A percentile compares a stretch with the other conserved stretches of the same genome.
Conservation (phyloP, 2,888 invertebrate genomes). For the Malthinus flaveolus region DNA sequence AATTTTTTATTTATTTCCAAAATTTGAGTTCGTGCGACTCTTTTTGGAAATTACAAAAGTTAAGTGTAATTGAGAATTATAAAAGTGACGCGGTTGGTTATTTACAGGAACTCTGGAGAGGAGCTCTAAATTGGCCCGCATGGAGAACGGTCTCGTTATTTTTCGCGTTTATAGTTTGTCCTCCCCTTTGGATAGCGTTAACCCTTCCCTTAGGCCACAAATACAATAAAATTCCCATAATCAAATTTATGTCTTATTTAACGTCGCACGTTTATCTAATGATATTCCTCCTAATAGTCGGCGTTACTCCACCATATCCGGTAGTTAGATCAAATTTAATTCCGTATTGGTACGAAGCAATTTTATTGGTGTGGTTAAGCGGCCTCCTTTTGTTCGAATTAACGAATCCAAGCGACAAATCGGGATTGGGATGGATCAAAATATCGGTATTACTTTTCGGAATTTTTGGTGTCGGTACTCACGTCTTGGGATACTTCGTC, state of each 20-base stretch:
- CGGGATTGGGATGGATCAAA: constrained; percentile 94
- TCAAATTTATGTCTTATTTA: constrained; percentile 99
- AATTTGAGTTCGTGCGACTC: neutral
- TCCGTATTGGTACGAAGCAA: constrained; percentile 96
- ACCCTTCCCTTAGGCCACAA: constrained; percentile 93
- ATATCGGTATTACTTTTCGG: constrained; percentile 84
- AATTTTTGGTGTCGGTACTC: constrained; percentile 88
- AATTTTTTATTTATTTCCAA: constrained; percentile 30
- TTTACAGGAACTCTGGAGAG: constrained; percentile 94
- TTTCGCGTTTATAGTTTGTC: constrained; percentile 89
- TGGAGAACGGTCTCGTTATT: constrained; percentile 94
- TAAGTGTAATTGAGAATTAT: too few species aligned
- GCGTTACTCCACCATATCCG: constrained; percentile 85
- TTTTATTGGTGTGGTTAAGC: constrained; percentile 91
- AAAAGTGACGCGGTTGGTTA: constrained; percentile 2
- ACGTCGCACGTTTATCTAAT: constrained; percentile 98
- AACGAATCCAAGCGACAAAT: constrained; percentile 97
- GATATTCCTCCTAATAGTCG: constrained; percentile 87
- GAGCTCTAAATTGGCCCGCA: constrained; percentile 94
- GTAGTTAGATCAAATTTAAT: constrained; percentile 77
- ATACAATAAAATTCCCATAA: constrained; percentile 97
- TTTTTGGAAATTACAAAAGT: neutral
- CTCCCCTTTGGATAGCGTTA: constrained; percentile 95
- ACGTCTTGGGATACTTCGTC: constrained; percentile 78
- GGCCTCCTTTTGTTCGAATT: constrained; percentile 94